Conservation (phyloP, 2,797 vertebrate genomes). For the Parauchenoglanis ngamensis region DNA sequence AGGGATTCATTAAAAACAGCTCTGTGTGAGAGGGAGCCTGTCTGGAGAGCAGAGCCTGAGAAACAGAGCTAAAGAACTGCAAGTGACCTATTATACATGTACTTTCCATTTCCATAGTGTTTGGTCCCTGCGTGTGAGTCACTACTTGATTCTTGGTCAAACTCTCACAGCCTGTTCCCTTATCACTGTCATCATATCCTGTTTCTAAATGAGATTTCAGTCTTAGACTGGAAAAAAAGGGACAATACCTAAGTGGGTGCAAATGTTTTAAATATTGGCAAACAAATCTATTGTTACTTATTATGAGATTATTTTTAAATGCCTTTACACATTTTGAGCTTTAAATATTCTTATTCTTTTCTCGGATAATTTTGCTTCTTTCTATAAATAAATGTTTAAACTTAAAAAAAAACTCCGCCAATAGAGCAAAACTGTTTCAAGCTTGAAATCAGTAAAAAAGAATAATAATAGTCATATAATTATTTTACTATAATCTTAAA, state of each 20-base stretch:
- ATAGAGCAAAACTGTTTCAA: background rate
- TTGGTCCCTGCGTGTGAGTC: background rate
- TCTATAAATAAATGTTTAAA: background rate
- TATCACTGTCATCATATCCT: background rate
- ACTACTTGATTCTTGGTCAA: background rate
- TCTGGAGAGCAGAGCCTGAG: background rate
- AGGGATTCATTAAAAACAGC: background rate
- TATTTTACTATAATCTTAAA: background rate
- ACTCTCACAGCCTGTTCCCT: background rate
- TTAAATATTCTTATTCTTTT: background rate
- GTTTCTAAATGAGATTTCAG: background rate
- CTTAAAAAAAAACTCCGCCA: too few species aligned
- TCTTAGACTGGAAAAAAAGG: background rate
- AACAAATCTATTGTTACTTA: background rate
- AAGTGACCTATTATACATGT: background rate
- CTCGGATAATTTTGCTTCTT: background rate
- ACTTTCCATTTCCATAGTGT: background rate
- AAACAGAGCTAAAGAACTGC: background rate
- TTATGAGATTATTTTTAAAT: background rate
- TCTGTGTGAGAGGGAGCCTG: conserved; percentile 1
- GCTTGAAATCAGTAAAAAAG: background rate
- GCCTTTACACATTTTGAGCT: background rate
- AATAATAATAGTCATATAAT: too few species aligned
- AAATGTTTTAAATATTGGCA: background rate
- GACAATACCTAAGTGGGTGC: background rate